Evolutionary conservation across 2,113 vertebrate species (phyloP), one percentile per base, ranked within the genome.

Genomic region (Cyprinodon tularosa): DNA sequence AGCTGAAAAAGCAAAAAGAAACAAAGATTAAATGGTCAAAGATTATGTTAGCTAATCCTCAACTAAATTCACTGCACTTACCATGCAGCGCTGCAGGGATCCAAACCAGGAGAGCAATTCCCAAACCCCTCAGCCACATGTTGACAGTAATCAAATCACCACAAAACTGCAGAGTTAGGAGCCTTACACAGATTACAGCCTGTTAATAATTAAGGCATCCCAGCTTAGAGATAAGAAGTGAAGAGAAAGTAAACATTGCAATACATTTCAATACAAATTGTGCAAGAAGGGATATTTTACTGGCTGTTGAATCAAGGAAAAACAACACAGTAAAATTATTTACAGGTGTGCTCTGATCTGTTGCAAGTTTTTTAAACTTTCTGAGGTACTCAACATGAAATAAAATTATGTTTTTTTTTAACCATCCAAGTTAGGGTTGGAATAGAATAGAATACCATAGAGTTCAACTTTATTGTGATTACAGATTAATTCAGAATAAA

Each of bases 1-100:
- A n/a, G 80, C 88, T 84, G 69, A 74, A 70, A 81, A 4, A 63
- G 17, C 42, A 48, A 45, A 4, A 62, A 66, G 71, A 66, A 3
- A 61, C 36, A 68, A 9, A 17, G 13, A 44, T 17, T 22, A n/a
- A n/a, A 29, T 13, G 4, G 11, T 17, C 36, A 39, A 15, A 39
- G 38, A 20, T 38, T 2, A 45, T 13, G 12, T 29, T 42, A 44
- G 64, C 22, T 0, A 6, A 40, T 39, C 10, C 38, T 10, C 38
- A 7, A 45, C 37, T 10, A 60, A 14, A 47, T 3, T 20, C 5
- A 62, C 1, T 44, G 36, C 22, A 48, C 70, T 63, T 45, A 72
- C 70, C 70, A 39, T 4, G 29, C 15, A 63, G 70, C 20, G 14
- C 36, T 14, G 14, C 70, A n/a, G 70, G 60, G 22, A 48, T 47